Conservation (phyloP, 2,797 vertebrate genomes). For the Borostomias antarcticus region DNA sequence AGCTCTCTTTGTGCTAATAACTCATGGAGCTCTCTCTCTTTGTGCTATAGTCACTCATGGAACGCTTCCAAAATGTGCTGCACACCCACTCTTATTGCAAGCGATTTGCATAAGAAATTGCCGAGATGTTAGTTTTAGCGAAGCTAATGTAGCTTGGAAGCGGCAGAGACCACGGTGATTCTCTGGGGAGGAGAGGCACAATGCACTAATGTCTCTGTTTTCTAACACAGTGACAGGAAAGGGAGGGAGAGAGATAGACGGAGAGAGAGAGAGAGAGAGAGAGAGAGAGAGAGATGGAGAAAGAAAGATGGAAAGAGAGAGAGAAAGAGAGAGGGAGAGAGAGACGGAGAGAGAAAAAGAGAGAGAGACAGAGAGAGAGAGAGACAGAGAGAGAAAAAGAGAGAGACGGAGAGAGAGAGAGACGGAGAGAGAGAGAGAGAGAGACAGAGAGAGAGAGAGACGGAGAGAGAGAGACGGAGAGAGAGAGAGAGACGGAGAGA, state of each 20-base stretch:
- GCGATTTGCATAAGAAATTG: slow-evolving; percentile 62
- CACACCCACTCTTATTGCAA: slow-evolving; percentile 55
- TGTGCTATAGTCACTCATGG: slow-evolving; percentile 5
- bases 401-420: no score
- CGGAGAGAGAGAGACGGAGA: no score
- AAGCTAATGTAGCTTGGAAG: slow-evolving; percentile 37
- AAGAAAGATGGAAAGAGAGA: no score
- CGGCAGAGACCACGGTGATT: slow-evolving; percentile 38
- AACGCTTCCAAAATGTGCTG: slow-evolving; percentile 50
- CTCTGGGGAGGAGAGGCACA: slow-evolving; percentile 48
- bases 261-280: background rate
- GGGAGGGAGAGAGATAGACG: background rate
- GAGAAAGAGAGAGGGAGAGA: no score
- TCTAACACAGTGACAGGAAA: background rate
- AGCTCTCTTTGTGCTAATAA: background rate
- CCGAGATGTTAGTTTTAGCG: slow-evolving; percentile 37
- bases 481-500: no score
- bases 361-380: no score
- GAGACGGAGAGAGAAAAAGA: no score
- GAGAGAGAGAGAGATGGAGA: background rate
- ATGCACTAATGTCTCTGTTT: background rate
- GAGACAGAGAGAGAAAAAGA: no score
- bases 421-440: no score
- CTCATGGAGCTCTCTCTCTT: no score
- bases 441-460: no score